Base-by-base conservation (phyloP, 1,140 invertebrate species). In the Chironomus tepperi region DNA sequence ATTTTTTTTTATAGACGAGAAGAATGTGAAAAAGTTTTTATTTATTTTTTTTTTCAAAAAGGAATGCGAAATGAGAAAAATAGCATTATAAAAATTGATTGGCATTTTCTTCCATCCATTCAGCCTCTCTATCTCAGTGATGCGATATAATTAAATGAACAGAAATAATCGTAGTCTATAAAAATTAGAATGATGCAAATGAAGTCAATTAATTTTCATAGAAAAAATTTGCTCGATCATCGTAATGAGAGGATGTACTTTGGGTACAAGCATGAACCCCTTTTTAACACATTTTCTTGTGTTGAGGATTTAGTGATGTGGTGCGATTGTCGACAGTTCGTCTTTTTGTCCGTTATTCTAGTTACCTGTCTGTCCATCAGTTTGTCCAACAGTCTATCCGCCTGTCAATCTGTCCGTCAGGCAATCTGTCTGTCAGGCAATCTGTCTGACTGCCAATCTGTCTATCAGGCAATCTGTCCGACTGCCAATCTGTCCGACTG, bases 161-260 rank as follows among this genome's bases (percentile, higher is more conserved):
- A 70, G n/a, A 19, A 70, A 18, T 70, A 70, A 70, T 70, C 18
- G 18, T 18, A 19, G 16, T 70, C 16, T 57, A 57, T 57, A n/a
- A 57, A n/a, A 57, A n/a, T 57, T 57, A 57, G n/a, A 57, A 57
- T n/a, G 47, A 70, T 70, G 65, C 65, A 70, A 70, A 70, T 70
- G 65, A 70, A 70, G 65, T 70, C 65, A 70, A 70, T 70, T 70
- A 70, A 70, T 70, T 70, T 70, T 70, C 65, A 57, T 57, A 57
- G 47, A 12, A 12, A 15, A 57, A 57, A n/a, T 57, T n/a, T 57
- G 47, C 47, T 57, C 12, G 47, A 57, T 57, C 47, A 57, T 57
- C 47, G n/a, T 57, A 57, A n/a, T n/a, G n/a, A n/a, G 12, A 57
- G 9, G 12, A 57, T n/a, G 47, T 57, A 57, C 12, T 15, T n/a